Evolutionary conservation across 2,888 invertebrate genomes (phyloP).

Genomic region (Gari tellinella): DNA sequence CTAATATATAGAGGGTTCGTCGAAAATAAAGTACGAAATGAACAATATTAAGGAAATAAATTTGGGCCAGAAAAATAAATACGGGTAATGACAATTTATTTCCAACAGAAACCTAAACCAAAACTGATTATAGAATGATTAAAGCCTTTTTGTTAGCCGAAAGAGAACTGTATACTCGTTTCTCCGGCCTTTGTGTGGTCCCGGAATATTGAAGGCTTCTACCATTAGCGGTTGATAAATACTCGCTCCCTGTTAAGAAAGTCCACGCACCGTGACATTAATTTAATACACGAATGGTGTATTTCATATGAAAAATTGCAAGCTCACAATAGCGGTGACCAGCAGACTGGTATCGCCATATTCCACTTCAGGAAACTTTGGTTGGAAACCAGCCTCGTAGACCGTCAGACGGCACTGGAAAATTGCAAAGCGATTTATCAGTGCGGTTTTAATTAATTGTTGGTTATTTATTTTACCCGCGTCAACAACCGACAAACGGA

Average conservation of each 20-base stretch:
- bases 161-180: constrained; percentile 7
- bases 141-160: constrained; percentile 19
- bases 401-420: constrained; percentile 30
- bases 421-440: constrained; percentile 57
- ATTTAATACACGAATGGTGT: constrained; percentile 18
- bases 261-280: constrained; percentile 10
- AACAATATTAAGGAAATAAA: constrained; percentile 44
- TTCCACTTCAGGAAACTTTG: constrained; percentile 14
- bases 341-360: constrained; percentile 7
- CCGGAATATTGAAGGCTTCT: constrained; percentile 15
- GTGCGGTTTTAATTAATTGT: constrained; percentile 59
- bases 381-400: constrained; percentile 12
- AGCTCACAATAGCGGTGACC: constrained; percentile 18
- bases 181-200: constrained; percentile 12
- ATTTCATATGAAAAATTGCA: constrained; percentile 35
- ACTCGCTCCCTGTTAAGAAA: constrained; percentile 1
- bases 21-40: constrained; percentile 42
- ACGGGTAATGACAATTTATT: constrained; percentile 60
- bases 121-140: constrained; percentile 56
- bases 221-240: constrained; percentile 46
- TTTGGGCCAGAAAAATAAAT: constrained; percentile 52
- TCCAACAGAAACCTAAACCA: constrained; percentile 31
- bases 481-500: constrained; percentile 52
- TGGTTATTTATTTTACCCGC: constrained; percentile 56
- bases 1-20: too few relatives aligned